Percentiles rank a stretch among this genome's conserved stretches.
phyloP scores from a whole-genome alignment of 2,113 vertebrate species.

The Typhlomys cinereus region DNA sequence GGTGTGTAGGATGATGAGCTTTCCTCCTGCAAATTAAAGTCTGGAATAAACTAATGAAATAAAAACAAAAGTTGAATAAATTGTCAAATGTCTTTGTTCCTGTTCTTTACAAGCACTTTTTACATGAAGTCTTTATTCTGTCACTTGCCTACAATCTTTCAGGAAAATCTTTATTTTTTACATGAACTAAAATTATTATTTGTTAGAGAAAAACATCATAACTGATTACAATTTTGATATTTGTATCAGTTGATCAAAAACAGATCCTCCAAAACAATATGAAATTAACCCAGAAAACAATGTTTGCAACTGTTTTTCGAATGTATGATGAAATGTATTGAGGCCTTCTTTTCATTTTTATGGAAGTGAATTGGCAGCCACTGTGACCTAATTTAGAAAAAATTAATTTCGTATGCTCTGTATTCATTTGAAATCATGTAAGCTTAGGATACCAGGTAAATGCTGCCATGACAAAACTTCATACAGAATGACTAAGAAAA shows the following conservation, averaged over 20 bases:
- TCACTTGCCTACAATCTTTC: neutral
- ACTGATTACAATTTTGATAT: neutral
- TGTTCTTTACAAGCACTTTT: neutral
- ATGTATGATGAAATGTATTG: conserved; percentile 3
- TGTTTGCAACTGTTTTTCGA: neutral
- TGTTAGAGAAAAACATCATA: neutral
- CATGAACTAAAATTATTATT: neutral
- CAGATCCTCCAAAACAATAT: neutral
- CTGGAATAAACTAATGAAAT: neutral
- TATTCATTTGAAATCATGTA: neutral
- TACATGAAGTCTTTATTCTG: neutral
- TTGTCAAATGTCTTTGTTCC: neutral
- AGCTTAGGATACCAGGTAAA: neutral
- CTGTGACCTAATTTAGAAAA: neutral
- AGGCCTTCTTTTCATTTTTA: neutral
- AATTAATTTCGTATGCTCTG: neutral
- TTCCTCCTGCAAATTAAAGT: neutral
- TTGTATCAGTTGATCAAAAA: neutral
- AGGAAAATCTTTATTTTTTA: neutral
- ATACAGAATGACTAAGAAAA: neutral
- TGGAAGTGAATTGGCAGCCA: neutral
- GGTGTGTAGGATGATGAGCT: neutral
- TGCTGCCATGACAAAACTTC: neutral
- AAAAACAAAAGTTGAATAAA: neutral
- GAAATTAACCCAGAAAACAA: neutral